Base-by-base conservation (phyloP, 1,140 invertebrate genomes). In the Propsilocerus akamusi region DNA sequence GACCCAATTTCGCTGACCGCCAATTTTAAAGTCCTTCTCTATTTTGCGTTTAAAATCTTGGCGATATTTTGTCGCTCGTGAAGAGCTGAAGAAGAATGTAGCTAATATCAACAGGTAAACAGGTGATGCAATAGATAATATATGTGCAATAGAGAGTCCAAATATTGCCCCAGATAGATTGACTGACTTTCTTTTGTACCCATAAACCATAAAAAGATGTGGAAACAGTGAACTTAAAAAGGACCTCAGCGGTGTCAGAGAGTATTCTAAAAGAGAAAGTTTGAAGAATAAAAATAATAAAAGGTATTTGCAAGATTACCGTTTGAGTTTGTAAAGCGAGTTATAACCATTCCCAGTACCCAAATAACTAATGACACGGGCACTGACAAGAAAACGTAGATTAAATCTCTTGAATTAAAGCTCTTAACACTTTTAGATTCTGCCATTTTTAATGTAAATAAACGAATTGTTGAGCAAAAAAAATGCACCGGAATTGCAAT, bases 1-100 rank as follows among this genome's bases (percentile, higher is more conserved):
- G 6, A 91, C 68, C 89, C 89, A 93, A 64, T 87, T 89, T 55
- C 90, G 73, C 61, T 90, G 83, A 0, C 88, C 86, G 78, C 83
- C 84, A 72, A 89, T 83, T 66, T 86, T 89, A 56, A 80, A 86
- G 56, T 89, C 79, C 34, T 71, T 70, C 63, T 92, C 88, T 48
- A 90, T 59, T 57, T 79, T 80, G 30, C 64, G 71, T 63, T 95
- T 95, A 49, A 71, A 59, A 28, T 77, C 55, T 6, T 72, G 60
- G 24, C 78, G 69, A 60, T 83, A 86, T 61, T 87, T 90, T 4
- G 89, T 92, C 2, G 80, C 85, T 61, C 79, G 80, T 2, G 87
- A 90, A 11, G 80, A 86, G 50, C 81, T 74, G 2, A 90, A 58
- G 59, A 92, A 93, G 63, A 93, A 93, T 3, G 75, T 67, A 14